Evolutionary conservation across 2,888 invertebrate genomes (phyloP), one percentile per base, ranked within the genome.

Genomic region (Exocentrus adspersus): DNA sequence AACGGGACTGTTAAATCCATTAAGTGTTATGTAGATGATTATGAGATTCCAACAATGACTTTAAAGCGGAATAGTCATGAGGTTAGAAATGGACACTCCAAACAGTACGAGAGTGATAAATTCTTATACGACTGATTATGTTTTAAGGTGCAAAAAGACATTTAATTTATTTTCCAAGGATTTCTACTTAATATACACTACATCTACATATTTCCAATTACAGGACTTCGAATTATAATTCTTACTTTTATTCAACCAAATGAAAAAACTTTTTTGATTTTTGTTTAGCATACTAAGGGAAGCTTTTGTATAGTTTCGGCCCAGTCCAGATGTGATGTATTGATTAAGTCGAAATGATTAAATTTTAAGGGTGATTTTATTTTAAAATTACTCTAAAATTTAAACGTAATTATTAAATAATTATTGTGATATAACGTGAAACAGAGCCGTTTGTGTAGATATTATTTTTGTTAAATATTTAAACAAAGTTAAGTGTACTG

Each of bases 1-100:
- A 76, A 77, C 62, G 77, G 79, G 57, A 80, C 80, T 12, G 69
- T 80, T 41, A 79, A 80, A 57, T 91, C 90, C 78, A 88, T 87
- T 28, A 92, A 90, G 81, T 60, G 61, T 53, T 62, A 64, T 21
- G 89, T 86, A 64, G 87, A 86, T 48, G 93, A 94, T 70, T 93
- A 91, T 77, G 93, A 93, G 77, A 89, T 73, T 19, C 64, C 72
- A n/a, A 75, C 73, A 24, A 28, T 54, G 16, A 67, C 64, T 69
- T 76, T 80, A 21, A 80, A 80, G 65, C 70, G 93, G 51, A 92
- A 93, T 79, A 92, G 92, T 72, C 85, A 92, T 62, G 75, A 73
- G 65, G 78, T 87, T 57, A 89, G 90, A 20, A 91, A 91, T 77
- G 89, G 87, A 43, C 82, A 83, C 70, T 72, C 76, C 43, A 79